Evolutionary conservation across 2,888 invertebrate species (phyloP), one percentile per base, ranked within the genome.

Genomic region (Netelia inedita): DNA sequence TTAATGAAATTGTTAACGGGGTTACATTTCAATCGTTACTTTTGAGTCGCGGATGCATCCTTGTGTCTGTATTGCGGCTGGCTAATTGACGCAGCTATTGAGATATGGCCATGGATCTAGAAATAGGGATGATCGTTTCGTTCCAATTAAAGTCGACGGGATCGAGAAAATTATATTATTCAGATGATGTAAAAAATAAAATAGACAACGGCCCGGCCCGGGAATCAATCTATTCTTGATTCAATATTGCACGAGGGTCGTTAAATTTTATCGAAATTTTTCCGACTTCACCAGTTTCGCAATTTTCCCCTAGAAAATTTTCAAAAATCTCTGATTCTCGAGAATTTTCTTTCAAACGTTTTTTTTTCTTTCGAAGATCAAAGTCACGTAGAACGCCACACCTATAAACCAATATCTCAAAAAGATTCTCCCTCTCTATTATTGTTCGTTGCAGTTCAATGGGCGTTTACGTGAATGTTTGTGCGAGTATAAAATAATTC

Each of bases 41-140:
- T 85, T 86, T 86, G 79, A 88, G 88, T 89, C 87, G 88, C 86
- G 86, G 88, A 87, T 90, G 90, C 88, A 87, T 89, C 92, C 87
- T 90, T 90, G 90, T 90, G 88, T 85, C 88, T 72, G 55, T n/a
- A 72, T 14, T 72, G 63, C 66, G 83, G 86, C 86, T 82, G 88
- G 79, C 82, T 87, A 86, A 87, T 87, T 88, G 89, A 89, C 87
- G 55, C 79, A 81, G 81, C 87, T 90, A 90, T 86, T 88, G 90
- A 88, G 86, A 88, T 92, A 89, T 90, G 89, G 89, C 90, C 92
- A 91, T 90, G 89, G 89, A 93, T 92, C 93, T 93, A 91, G 55
- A 85, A 92, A 92, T 88, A 19, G 57, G 16, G 19, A 57, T 57
- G 57, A 57, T 57, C 9, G 14, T 57, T 57, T 75, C 43, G 28